These are phyloP conservation scores for Calameuta pallipes DNA, from an alignment of 2,888 invertebrate species.

Conservation along the genomic window DNA sequence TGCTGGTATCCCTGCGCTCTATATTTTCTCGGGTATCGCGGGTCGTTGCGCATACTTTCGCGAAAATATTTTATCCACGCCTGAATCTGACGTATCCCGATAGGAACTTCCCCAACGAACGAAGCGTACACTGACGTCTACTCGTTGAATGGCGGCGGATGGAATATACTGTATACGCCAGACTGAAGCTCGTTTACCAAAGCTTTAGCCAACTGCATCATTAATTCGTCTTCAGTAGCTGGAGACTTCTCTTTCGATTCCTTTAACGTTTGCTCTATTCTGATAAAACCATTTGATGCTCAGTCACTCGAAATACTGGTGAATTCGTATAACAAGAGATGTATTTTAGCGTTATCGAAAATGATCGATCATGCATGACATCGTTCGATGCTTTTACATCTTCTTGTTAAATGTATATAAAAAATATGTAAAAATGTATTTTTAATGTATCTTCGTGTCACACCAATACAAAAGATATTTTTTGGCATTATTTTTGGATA, in stretches of 20 bases:
- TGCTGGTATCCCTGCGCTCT: no score
- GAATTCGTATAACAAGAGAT: background rate
- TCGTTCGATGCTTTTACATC: background rate
- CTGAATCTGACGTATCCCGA: background rate
- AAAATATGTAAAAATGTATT: background rate
- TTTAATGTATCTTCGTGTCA: background rate
- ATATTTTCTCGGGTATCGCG: background rate
- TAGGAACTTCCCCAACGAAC: background rate
- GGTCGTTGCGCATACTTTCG: background rate
- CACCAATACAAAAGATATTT: background rate
- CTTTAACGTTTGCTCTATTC: background rate
- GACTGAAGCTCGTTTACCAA: background rate
- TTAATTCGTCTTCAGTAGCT: background rate
- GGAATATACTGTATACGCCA: background rate
- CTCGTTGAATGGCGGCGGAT: background rate
- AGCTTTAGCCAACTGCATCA: background rate
- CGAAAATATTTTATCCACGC: background rate
- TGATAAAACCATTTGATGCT: background rate
- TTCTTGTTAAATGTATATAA: background rate
- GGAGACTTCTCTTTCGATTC: background rate
- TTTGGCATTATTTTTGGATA: background rate
- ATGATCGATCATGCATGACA: background rate
- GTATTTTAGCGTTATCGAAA: background rate
- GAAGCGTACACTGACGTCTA: background rate
- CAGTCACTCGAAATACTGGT: background rate